Evolutionary conservation across 2,888 invertebrate species (phyloP), one percentile per base, ranked within the genome.

Genomic region (Apomyelois bistriatella): DNA sequence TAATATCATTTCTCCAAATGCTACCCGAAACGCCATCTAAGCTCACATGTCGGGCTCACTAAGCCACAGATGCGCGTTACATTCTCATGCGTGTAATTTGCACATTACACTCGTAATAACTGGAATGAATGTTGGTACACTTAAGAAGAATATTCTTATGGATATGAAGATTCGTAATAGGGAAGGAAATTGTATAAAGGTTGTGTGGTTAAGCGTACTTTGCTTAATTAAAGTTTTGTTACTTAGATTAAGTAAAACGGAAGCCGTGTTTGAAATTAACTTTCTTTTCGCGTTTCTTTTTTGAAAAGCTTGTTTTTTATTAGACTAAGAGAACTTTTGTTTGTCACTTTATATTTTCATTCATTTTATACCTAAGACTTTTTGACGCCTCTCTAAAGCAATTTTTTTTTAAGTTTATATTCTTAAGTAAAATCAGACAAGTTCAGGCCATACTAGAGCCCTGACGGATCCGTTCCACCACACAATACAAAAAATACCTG

Each of bases 51-150:
- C 42, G n/a, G 51, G 3, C 41, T 32, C 42, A 32, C 16, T 35
- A 43, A 43, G 42, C 52, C 43, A 42, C 43, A 52, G 12, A 35
- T 42, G 42, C 22, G 42, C 43, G 42, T 43, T 43, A 43, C 43
- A 52, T 42, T 52, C 43, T 43, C 52, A 52, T 37, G 52, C 52
- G 52, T 52, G 52, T 52, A 52, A 52, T 52, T 43, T 22, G 36
- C 52, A 36, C 50, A 54, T 50, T 54, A 54, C 48, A 37, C n/a
- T 43, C 30, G 53, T 54, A 54, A 54, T 54, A 54, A 54, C 53
- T 47, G 50, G 38, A 54, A 54, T 43, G 50, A 48, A 41, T 15
- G 41, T 42, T 40, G 46, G 46, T 35, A 5, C 30, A 16, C 16
- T 46, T 6, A 30, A 10, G 7, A 9, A 22, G 15, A 15, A 16